phyloP scores from a whole-genome alignment of 92 coral and sea anemone genomes.

The Micromussa lordhowensis region DNA sequence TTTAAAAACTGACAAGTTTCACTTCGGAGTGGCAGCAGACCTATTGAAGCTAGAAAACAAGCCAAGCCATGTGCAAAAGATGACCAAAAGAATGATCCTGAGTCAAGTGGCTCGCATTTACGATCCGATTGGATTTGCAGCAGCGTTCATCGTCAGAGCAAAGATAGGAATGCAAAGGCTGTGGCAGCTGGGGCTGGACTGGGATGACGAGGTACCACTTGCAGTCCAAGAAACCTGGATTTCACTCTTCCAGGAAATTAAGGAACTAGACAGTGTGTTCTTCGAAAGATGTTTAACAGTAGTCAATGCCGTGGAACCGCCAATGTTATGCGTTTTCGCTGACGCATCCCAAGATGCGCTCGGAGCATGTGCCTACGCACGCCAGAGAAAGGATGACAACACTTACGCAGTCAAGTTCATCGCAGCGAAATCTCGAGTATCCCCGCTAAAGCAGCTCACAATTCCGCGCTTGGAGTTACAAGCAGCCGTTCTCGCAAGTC shows the following conservation, averaged over 20 bases:
- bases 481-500: too few relatives aligned
- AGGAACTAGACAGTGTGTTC: constrained; percentile 53
- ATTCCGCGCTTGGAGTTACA: too few relatives aligned
- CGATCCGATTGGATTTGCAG: constrained; percentile 69
- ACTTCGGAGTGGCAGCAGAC: constrained; percentile 23
- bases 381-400: constrained; percentile 45
- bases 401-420: constrained; percentile 24
- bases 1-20: constrained; percentile 8
- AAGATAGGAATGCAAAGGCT: constrained; percentile 60
- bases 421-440: constrained; percentile 65
- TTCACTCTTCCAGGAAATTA: constrained; percentile 44
- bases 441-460: too few relatives aligned
- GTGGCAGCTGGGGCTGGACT: constrained; percentile 57
- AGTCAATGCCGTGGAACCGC: too few relatives aligned
- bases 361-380: constrained; percentile 60
- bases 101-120: constrained; percentile 46
- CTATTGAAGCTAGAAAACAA: not conserved
- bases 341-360: constrained; percentile 60
- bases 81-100: constrained; percentile 53
- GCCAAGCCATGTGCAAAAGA: not conserved
- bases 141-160: constrained; percentile 53
- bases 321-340: constrained; percentile 32
- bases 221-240: constrained; percentile 39
- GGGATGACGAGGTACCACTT: constrained; percentile 54
- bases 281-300: too few relatives aligned